These are phyloP conservation scores for Dione juno DNA, from an alignment of 2,888 invertebrate species.

Conservation along the genomic window DNA sequence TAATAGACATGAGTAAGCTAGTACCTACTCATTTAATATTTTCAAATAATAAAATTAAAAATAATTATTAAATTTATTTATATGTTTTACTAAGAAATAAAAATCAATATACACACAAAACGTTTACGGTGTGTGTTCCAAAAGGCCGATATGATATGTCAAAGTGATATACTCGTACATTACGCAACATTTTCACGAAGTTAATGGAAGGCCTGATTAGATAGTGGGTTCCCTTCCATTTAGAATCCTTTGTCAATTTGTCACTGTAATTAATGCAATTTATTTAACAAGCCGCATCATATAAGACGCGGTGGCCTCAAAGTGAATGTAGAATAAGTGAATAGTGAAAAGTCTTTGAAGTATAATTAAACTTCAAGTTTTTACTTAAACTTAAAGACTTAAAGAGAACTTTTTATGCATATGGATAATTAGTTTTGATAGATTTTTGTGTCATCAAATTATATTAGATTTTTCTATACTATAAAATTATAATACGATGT, in stretches of 20 bases:
- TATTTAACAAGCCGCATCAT: conserved; percentile 21
- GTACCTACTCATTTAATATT: no score
- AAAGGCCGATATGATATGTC: not conserved
- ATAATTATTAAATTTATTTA: no score
- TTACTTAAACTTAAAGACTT: no score
- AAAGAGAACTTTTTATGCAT: no score
- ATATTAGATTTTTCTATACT: no score
- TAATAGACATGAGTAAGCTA: no score
- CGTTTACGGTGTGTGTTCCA: not conserved
- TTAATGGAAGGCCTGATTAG: conserved; percentile 25
- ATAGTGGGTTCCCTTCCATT: conserved; percentile 24
- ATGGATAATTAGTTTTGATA: no score
- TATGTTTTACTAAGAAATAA: not conserved
- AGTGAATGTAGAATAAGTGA: conserved; percentile 9
- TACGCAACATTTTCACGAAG: conserved; percentile 4
- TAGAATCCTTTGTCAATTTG: conserved; percentile 25
- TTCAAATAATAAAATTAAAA: no score
- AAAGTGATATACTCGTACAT: not conserved
- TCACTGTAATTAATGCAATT: conserved; percentile 26
- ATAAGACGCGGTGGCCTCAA: conserved; percentile 8
- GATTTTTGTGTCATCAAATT: no score
- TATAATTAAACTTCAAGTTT: not conserved
- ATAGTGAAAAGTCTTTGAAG: not conserved
- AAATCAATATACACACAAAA: not conserved
- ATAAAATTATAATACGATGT: no score